Conservation (phyloP, 2,888 invertebrate genomes). For the Pherbina coryleti region DNA sequence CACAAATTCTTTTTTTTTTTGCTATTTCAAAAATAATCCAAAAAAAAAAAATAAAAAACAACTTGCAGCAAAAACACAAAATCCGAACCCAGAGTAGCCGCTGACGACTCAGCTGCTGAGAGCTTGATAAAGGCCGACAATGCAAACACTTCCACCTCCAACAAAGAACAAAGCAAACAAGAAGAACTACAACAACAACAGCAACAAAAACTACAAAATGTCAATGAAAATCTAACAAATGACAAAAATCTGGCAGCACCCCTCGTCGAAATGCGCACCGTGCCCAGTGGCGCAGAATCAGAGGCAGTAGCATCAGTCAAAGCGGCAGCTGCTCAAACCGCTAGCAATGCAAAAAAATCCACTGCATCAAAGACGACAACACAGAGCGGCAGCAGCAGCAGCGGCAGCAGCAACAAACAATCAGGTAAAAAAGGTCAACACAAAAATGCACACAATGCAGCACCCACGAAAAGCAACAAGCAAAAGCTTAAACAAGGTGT, state of each 20-base stretch:
- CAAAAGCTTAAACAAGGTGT: conserved; percentile 65
- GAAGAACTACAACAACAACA: conserved; percentile 64
- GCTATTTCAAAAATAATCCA: neutral
- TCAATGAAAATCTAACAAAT: conserved; percentile 51
- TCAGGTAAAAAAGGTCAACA: conserved; percentile 55
- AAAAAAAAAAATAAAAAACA: neutral
- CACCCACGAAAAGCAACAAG: conserved; percentile 51
- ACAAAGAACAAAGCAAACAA: conserved; percentile 63
- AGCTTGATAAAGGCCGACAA: neutral
- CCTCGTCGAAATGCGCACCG: conserved; percentile 55
- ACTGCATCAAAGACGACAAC: neutral
- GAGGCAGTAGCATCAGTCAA: conserved; percentile 44
- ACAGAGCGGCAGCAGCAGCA: conserved; percentile 55
- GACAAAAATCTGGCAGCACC: conserved; percentile 41
- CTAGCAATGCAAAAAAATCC: conserved; percentile 53
- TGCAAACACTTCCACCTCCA: conserved; percentile 27
- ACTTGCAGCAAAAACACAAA: conserved; percentile 62
- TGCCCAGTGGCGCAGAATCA: conserved; percentile 44
- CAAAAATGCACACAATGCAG: conserved; percentile 62
- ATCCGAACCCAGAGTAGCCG: conserved; percentile 58
- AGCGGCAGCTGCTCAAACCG: conserved; percentile 35
- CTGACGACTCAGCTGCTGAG: conserved; percentile 37
- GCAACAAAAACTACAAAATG: no score
- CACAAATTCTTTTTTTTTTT: neutral
- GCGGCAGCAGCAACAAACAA: conserved; percentile 55